These are phyloP conservation scores for Drosophila guanche DNA, from an alignment of 1,140 invertebrate species.

Conservation along the genomic window DNA sequence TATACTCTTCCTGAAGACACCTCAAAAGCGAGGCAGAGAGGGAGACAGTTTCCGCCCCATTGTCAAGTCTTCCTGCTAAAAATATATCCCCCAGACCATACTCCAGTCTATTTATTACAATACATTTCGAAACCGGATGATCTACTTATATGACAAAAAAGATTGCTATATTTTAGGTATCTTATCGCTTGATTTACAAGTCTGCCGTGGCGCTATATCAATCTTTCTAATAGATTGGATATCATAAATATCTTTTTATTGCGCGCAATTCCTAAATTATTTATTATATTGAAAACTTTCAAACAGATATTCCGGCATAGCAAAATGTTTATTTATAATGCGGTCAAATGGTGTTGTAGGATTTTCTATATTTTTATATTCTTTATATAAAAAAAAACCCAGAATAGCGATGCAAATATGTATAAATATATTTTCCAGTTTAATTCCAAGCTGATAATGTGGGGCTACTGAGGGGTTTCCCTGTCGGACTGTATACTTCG, in stretches of 20 bases:
- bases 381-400: too few relatives aligned
- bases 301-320: background rate
- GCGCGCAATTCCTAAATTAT: slow-evolving; percentile 5
- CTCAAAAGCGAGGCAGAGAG: too few relatives aligned
- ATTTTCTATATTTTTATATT: background rate
- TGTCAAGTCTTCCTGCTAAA: slow-evolving; percentile 16
- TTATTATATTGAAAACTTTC: slow-evolving; percentile 16
- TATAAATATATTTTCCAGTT: too few relatives aligned
- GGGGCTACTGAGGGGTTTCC: too few relatives aligned
- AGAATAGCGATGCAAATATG: too few relatives aligned
- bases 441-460: too few relatives aligned
- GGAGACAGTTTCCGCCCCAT: background rate
- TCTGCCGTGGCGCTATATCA: slow-evolving; percentile 16
- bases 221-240: slow-evolving; percentile 17
- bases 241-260: slow-evolving; percentile 19
- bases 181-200: slow-evolving; percentile 47
- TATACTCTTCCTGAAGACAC: slow-evolving; percentile 28
- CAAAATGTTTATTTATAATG: background rate
- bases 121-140: slow-evolving; percentile 34
- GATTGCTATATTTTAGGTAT: slow-evolving; percentile 15
- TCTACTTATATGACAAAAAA: background rate
- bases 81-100: slow-evolving; percentile 6
- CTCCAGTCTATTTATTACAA: background rate
- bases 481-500: too few relatives aligned
- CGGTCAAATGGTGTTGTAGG: background rate